These are phyloP conservation scores for Carapus acus DNA, from an alignment of 2,797 vertebrate genomes.

Conservation along the genomic window DNA sequence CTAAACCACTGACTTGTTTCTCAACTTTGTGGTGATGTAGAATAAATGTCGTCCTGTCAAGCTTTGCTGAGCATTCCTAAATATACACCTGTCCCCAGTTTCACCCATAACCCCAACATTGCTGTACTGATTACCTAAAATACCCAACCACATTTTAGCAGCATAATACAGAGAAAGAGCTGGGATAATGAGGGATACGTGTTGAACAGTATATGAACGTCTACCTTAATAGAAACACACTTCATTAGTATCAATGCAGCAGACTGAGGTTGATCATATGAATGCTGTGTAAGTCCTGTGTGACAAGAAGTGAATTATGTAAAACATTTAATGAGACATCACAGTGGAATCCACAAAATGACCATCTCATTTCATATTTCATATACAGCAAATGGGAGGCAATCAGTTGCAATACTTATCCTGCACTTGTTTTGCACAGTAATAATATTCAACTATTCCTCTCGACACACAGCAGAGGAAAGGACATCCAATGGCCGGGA, in stretches of 20 bases:
- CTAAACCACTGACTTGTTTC: too few species aligned
- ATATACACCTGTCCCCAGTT: conserved; percentile 19
- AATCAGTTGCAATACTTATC: neutral
- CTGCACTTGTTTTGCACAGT: neutral
- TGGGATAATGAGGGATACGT: too few species aligned
- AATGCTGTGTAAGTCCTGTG: neutral
- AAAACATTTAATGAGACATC: neutral
- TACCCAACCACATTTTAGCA: neutral
- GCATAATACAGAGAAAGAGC: too few species aligned
- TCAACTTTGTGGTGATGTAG: too few species aligned
- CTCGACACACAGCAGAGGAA: neutral
- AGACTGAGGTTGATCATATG: neutral
- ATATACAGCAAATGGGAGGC: neutral
- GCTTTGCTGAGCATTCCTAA: conserved; percentile 20
- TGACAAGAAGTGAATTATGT: neutral
- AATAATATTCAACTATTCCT: too few species aligned
- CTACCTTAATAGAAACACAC: conserved; percentile 1
- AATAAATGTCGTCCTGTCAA: neutral
- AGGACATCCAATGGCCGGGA: neutral
- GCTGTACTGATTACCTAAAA: neutral
- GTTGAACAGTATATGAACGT: neutral
- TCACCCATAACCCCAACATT: conserved; percentile 12
- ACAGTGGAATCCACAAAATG: conserved; percentile 2
- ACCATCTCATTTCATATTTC: neutral
- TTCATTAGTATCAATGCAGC: neutral